Evolutionary conservation across 2,888 invertebrate species (phyloP).

Genomic region (Coecobrya sp.): DNA sequence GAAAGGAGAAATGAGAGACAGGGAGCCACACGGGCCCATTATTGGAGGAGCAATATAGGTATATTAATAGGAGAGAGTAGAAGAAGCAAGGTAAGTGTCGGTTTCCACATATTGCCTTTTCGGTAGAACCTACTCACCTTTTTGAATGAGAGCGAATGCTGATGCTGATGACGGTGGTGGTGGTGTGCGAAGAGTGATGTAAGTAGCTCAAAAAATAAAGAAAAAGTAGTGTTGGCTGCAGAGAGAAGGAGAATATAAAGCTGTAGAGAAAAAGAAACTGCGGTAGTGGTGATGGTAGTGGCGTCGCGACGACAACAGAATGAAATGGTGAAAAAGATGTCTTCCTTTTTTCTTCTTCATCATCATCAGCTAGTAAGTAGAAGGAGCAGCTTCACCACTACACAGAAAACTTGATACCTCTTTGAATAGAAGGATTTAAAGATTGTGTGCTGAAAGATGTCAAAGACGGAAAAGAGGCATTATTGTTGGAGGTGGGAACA

Average conservation of each 20-base stretch:
- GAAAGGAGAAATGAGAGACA: conserved; percentile 68
- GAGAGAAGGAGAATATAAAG: conserved; percentile 11
- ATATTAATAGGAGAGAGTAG: not conserved
- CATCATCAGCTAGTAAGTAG: not conserved
- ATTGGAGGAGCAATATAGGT: conserved; percentile 59
- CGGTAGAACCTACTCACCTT: conserved; percentile 41
- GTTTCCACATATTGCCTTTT: conserved; percentile 69
- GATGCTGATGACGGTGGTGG: not conserved
- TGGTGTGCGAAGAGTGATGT: conserved; percentile 6
- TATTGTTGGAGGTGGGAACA: conserved; percentile 66
- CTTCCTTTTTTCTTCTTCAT: conserved; percentile 48
- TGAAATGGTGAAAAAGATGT: conserved; percentile 63
- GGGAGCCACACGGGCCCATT: conserved; percentile 75
- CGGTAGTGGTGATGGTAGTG: conserved; percentile 4
- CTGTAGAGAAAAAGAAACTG: conserved; percentile 9
- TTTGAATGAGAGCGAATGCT: not conserved
- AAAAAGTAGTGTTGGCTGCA: not conserved
- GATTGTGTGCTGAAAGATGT: conserved; percentile 73
- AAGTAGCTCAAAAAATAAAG: conserved; percentile 47
- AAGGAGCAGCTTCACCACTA: not conserved
- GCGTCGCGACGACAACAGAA: conserved; percentile 28
- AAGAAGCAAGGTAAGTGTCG: conserved; percentile 52
- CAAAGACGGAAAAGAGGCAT: conserved; percentile 69
- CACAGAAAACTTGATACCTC: conserved; percentile 73
- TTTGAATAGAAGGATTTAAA: conserved; percentile 80